Percentiles rank a stretch among this genome's conserved stretches.
Evolutionary conservation across 2,797 vertebrate species (phyloP).

Genomic region (Malurus splendens): DNA sequence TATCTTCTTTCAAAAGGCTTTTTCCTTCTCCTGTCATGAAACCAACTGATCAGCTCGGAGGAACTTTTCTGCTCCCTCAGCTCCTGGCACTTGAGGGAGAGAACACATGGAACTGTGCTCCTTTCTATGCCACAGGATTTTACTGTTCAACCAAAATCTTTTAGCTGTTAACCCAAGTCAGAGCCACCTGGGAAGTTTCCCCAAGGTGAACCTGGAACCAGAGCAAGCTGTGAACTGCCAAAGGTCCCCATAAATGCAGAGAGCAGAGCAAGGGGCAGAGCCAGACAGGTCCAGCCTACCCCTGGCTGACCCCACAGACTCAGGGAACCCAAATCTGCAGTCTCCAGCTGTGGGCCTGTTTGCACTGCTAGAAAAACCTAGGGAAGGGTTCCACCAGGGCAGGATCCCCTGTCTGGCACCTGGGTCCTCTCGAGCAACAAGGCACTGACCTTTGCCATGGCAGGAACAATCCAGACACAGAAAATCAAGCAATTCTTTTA

Average conservation of each 20-base stretch:
- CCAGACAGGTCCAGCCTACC: background rate
- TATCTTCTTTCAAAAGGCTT: background rate
- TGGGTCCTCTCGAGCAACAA: background rate
- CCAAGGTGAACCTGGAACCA: background rate
- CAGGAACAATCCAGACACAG: background rate
- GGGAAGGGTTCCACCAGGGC: background rate
- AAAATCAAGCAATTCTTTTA: background rate
- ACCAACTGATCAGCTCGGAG: background rate
- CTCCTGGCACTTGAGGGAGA: background rate
- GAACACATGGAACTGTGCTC: background rate
- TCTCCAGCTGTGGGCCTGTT: background rate
- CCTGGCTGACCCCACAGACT: rapidly evolving
- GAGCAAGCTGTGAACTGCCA: background rate
- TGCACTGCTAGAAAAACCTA: background rate
- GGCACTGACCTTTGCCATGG: background rate
- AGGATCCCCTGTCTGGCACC: background rate
- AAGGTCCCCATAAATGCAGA: rapidly evolving
- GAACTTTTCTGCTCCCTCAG: background rate
- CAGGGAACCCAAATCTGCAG: background rate
- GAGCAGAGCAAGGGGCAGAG: background rate
- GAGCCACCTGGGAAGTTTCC: background rate
- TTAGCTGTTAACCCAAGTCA: background rate
- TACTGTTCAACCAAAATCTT: background rate
- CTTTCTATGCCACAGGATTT: background rate
- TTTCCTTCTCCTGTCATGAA: background rate